These are phyloP conservation scores for Eubasilissa splendida DNA, from an alignment of 2,888 invertebrate species.

Conservation along the genomic window DNA sequence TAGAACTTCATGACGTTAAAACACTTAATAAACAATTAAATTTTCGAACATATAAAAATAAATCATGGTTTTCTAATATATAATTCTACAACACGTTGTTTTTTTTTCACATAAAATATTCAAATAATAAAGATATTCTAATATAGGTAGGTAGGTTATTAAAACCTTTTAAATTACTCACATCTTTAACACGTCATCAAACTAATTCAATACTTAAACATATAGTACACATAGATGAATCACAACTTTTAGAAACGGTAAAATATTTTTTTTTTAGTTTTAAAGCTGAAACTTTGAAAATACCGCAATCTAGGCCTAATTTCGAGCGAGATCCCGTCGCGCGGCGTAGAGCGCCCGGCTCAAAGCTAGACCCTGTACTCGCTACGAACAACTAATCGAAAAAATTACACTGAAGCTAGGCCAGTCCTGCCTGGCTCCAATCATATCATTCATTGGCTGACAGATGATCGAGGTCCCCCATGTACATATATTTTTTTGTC, in stretches of 20 bases:
- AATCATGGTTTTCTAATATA: too few relatives aligned
- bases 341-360: constrained; percentile 37
- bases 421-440: constrained; percentile 10
- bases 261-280: background rate
- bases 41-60: too few relatives aligned
- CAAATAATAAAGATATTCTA: too few relatives aligned
- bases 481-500: constrained; percentile 40
- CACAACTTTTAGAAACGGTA: background rate
- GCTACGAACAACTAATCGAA: constrained; percentile 40
- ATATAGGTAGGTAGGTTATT: background rate
- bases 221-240: background rate
- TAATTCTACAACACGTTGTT: too few relatives aligned
- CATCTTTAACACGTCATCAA: background rate
- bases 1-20: too few relatives aligned
- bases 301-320: constrained; percentile 39
- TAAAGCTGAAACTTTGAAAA: background rate
- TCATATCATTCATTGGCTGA: constrained; percentile 48
- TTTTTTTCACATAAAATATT: too few relatives aligned
- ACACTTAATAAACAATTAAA: too few relatives aligned
- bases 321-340: constrained; percentile 40
- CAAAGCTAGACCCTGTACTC: constrained; percentile 21
- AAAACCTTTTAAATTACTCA: background rate
- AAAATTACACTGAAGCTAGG: constrained; percentile 31
- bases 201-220: background rate
- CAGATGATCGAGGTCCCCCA: constrained; percentile 47